phyloP scores from a whole-genome alignment of 2,113 vertebrate species.

The Poeciliopsis retropinna region DNA sequence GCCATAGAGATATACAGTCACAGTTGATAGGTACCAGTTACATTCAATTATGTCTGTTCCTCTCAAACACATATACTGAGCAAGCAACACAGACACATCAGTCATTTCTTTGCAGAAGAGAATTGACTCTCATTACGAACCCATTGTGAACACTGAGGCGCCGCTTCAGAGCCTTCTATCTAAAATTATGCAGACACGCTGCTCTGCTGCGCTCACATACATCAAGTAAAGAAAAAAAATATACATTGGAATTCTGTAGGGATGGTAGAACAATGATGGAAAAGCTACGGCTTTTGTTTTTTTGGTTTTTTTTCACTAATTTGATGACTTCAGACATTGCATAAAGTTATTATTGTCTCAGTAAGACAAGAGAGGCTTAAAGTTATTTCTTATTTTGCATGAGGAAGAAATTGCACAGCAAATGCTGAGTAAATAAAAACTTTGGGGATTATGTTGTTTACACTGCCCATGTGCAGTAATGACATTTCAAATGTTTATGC shows the following conservation, averaged over 20 bases:
- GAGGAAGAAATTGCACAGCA: not conserved
- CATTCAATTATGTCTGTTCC: conserved; percentile 68
- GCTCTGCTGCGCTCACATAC: conserved; percentile 54
- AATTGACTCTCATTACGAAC: conserved; percentile 57
- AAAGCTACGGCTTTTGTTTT: conserved; percentile 49
- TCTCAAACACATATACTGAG: conserved; percentile 13
- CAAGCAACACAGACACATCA: conserved; percentile 14
- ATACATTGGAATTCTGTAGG: conserved; percentile 47
- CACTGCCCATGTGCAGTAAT: too few species aligned
- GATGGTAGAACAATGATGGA: conserved; percentile 40
- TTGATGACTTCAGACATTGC: conserved; percentile 34
- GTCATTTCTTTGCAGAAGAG: conserved; percentile 41
- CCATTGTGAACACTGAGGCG: conserved; percentile 32
- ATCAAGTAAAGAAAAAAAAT: conserved; percentile 50
- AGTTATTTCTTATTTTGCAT: conserved; percentile 5
- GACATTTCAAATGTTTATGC: too few species aligned
- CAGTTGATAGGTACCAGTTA: conserved; percentile 64
- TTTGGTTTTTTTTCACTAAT: conserved; percentile 29
- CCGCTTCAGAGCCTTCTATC: conserved; percentile 50
- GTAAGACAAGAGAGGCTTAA: not conserved
- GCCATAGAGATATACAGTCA: conserved; percentile 52
- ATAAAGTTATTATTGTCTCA: not conserved
- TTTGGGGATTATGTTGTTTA: too few species aligned
- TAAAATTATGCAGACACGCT: conserved; percentile 48
- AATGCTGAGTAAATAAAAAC: too few species aligned